A percentile compares a stretch with the other conserved stretches of the same genome.
phyloP scores from a whole-genome alignment of 2,797 vertebrate genomes.

The Spizella passerina region DNA sequence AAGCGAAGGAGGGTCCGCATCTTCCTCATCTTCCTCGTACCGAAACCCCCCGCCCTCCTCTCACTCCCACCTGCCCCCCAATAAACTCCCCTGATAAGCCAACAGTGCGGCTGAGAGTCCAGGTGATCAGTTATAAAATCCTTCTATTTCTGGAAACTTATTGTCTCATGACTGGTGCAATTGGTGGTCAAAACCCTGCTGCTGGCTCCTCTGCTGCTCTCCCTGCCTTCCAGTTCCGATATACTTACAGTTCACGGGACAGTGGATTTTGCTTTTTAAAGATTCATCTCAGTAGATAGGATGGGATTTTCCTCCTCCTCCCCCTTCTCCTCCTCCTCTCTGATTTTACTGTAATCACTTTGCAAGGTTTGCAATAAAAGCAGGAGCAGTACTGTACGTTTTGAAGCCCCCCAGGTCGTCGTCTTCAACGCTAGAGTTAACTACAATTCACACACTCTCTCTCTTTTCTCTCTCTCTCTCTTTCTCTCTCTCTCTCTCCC shows the following conservation, averaged over 20 bases:
- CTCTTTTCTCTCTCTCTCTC: background rate
- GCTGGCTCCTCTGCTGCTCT: slow-evolving; percentile 6
- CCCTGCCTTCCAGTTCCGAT: slow-evolving; percentile 52
- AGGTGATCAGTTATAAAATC: slow-evolving; percentile 20
- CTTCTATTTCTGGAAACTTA: slow-evolving; percentile 70
- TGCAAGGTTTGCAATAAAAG: slow-evolving; percentile 57
- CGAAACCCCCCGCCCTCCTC: background rate
- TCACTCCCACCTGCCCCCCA: slow-evolving; percentile 15
- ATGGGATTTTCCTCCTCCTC: slow-evolving; percentile 51
- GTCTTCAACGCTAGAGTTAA: slow-evolving; percentile 63
- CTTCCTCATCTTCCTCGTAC: slow-evolving; percentile 68
- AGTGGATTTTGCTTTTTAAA: slow-evolving; percentile 63
- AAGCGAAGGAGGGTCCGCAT: slow-evolving; percentile 73
- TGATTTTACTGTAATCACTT: slow-evolving; percentile 66
- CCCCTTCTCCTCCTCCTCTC: slow-evolving; percentile 51
- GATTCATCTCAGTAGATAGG: slow-evolving; percentile 52
- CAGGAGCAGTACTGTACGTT: background rate
- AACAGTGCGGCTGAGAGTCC: background rate
- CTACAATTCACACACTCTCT: slow-evolving; percentile 50
- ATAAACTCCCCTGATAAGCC: background rate
- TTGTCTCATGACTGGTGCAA: slow-evolving; percentile 66
- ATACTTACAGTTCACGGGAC: slow-evolving; percentile 80
- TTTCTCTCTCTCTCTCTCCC: background rate
- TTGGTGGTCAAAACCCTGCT: slow-evolving; percentile 48
- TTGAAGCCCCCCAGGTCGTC: slow-evolving; percentile 45